Evolutionary conservation across 2,888 invertebrate species (phyloP).

Genomic region (Baccha elongata): DNA sequence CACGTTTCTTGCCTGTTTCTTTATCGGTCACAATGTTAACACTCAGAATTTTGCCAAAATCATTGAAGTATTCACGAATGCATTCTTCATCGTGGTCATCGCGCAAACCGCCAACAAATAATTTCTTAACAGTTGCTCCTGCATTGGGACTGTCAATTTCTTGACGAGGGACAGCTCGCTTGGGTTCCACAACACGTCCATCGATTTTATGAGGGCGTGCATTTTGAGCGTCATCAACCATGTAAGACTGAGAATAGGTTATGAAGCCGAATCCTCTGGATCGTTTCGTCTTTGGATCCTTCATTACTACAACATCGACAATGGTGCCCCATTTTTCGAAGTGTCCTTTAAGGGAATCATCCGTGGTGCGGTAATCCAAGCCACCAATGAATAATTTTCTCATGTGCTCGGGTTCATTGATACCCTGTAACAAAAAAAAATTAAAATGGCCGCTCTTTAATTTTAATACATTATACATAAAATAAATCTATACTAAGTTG

Average conservation of each 20-base stretch:
- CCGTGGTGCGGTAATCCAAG: conserved; percentile 95
- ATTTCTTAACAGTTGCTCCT: conserved; percentile 95
- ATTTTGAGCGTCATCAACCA: conserved; percentile 98
- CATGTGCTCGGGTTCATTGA: conserved; percentile 86
- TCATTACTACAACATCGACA: conserved; percentile 98
- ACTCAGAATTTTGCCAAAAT: conserved; percentile 92
- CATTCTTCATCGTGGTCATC: conserved; percentile 96
- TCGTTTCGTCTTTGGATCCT: conserved; percentile 96
- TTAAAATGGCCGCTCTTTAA: neutral
- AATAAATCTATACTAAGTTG: neutral
- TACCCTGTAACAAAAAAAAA: conserved; percentile 75
- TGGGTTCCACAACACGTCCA: conserved; percentile 96
- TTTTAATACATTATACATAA: conserved; percentile 5
- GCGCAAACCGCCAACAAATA: conserved; percentile 96
- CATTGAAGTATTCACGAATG: conserved; percentile 90
- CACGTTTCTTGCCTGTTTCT: conserved; percentile 95
- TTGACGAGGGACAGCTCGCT: conserved; percentile 96
- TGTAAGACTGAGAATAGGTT: conserved; percentile 94
- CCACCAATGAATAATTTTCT: conserved; percentile 98
- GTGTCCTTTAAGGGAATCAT: conserved; percentile 94
- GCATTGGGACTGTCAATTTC: conserved; percentile 96
- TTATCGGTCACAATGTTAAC: conserved; percentile 96
- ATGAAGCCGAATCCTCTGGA: conserved; percentile 99
- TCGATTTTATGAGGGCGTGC: conserved; percentile 96
- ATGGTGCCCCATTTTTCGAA: conserved; percentile 99